Percentiles rank a stretch among this genome's conserved stretches.
These are phyloP conservation scores for Tragelaphus imberbis DNA, from an alignment of 2,113 vertebrate species.

Conservation along the genomic window DNA sequence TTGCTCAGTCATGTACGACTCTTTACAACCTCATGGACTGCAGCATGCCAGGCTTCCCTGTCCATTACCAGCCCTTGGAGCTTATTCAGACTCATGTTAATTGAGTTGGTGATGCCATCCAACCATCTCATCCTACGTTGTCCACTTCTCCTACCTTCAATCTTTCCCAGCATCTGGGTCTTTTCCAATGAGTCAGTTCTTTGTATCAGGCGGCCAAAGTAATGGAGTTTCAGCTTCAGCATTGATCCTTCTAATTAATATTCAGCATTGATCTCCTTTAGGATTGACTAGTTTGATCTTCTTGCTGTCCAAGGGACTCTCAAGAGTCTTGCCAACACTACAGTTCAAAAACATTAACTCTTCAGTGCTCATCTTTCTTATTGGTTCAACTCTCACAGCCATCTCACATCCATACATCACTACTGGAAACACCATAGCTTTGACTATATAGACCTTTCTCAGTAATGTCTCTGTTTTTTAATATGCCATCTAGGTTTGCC, in stretches of 20 bases:
- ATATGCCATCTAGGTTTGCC: neutral
- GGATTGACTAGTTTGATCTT: neutral
- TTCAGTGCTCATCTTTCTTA: neutral
- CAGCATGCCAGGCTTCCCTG: neutral
- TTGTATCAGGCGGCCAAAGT: neutral
- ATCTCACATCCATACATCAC: neutral
- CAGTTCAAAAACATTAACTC: neutral
- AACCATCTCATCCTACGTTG: accelerated
- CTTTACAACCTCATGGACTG: neutral
- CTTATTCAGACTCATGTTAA: neutral
- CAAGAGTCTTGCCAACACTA: neutral
- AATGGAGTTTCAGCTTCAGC: neutral
- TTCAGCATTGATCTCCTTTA: neutral
- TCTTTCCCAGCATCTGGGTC: neutral
- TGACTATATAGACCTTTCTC: neutral
- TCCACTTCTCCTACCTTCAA: neutral
- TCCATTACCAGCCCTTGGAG: neutral
- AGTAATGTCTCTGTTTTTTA: neutral
- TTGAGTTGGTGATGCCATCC: neutral
- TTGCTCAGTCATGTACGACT: neutral
- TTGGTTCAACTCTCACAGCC: neutral
- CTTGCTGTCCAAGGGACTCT: neutral
- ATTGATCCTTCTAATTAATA: neutral
- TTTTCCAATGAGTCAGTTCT: neutral
- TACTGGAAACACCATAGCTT: neutral